Conservation (phyloP, 2,113 vertebrate species). For the Pelecanus crispus region DNA sequence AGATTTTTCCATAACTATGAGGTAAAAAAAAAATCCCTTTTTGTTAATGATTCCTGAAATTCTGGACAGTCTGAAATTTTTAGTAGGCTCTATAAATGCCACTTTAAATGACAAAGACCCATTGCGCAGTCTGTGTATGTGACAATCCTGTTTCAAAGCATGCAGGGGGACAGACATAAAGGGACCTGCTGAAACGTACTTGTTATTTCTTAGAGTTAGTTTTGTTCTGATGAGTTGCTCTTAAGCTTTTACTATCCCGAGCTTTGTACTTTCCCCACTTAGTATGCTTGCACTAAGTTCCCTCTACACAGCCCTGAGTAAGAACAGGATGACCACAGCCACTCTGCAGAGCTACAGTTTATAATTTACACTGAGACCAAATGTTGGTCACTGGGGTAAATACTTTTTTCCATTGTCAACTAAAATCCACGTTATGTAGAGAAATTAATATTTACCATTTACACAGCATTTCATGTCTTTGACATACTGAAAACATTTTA, state of each 20-base stretch:
- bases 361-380: neutral
- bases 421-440: neutral
- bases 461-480: neutral
- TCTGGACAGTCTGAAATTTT: neutral
- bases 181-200: neutral
- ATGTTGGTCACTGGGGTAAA: neutral
- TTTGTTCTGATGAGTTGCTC: neutral
- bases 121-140: neutral
- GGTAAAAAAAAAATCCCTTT: neutral
- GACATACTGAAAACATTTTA: neutral
- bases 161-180: neutral
- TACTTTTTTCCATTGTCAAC: neutral
- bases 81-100: neutral
- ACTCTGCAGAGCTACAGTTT: neutral
- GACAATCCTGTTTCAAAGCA: neutral
- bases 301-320: neutral
- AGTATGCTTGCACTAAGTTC: neutral
- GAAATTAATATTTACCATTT: neutral
- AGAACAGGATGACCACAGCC: neutral
- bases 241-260: neutral
- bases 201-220: neutral
- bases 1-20: neutral
- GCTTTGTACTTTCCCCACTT: neutral
- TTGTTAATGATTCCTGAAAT: neutral
- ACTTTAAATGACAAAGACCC: neutral